Evolutionary conservation across 2,888 invertebrate genomes (phyloP), one percentile per base, ranked within the genome.

Genomic region (Podotricha telesiphe): DNA sequence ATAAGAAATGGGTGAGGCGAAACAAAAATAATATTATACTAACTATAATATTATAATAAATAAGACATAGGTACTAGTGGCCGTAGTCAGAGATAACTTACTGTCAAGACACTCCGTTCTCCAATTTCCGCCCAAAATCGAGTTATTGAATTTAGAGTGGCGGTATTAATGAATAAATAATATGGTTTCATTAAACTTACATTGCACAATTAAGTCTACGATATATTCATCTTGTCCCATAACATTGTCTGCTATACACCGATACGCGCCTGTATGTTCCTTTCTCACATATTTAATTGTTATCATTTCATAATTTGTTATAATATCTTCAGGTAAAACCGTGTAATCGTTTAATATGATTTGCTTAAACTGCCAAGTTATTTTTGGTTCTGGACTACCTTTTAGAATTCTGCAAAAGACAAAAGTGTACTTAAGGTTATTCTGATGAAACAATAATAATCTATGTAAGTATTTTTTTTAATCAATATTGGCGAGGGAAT

Each of bases 181-280:
- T 28, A 28, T 28, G 2, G 28, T 51, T n/a, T n/a, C n/a, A 51
- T 28, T n/a, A 55, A 37, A 55, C 89, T 88, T 81, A 93, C 93
- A 87, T 61, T 87, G 86, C 1, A 93, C 88, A 20, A 81, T 73
- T 17, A 93, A 66, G 45, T 72, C 64, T 0, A 85, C 75, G 4
- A 84, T 81, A 73, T 85, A 81, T 0, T 58, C 56, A 74, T 93
- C 92, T 59, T 71, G 77, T 7, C 89, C 92, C 0, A 90, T 59
- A 0, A 82, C 76, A 75, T 93, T 93, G 1, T 80, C 76, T 0
- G 87, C 92, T 0, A 78, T 63, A 76, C 93, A 93, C 11, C 86
- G 80, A 67, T 93, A 93, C 0, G 75, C 45, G 0, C 92, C 93
- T 0, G 73, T 75, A n/a, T 89, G 78, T 0, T 76, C 66, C 5